A percentile compares a stretch with the other conserved stretches of the same genome.
These are phyloP conservation scores for Acanthosepion pharaonis DNA, from an alignment of 2,888 invertebrate species.

Conservation along the genomic window DNA sequence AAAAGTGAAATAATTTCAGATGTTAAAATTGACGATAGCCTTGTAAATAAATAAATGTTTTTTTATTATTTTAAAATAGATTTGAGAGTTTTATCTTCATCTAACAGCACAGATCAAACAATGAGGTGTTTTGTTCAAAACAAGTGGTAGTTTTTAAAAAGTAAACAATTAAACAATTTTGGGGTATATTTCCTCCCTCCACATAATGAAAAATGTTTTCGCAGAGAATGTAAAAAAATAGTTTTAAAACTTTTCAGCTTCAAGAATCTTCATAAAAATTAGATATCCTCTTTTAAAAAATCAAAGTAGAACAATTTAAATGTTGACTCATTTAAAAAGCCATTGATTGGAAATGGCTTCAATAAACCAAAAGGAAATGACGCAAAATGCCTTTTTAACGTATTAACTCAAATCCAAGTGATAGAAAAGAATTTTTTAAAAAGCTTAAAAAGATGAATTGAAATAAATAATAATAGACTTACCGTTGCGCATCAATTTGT, in stretches of 20 bases:
- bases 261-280: background rate
- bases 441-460: background rate
- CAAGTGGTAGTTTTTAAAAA: no score
- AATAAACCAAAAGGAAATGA: background rate
- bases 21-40: no score
- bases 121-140: no score
- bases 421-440: background rate
- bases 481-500: background rate
- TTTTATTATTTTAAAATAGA: no score
- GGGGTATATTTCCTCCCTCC: no score
- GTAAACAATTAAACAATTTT: no score
- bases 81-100: no score
- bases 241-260: background rate
- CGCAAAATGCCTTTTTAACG: background rate
- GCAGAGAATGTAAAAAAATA: background rate
- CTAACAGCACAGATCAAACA: no score
- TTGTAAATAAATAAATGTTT: no score
- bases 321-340: background rate
- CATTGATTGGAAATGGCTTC: background rate
- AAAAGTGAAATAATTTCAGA: no score
- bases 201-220: background rate
- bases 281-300: background rate
- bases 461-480: constrained; percentile 1
- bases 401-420: background rate
- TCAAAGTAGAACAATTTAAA: background rate